Evolutionary conservation across 37 sponge, comb jelly and placozoan species (phyloP).

Genomic region (Amphimedon queenslandica): DNA sequence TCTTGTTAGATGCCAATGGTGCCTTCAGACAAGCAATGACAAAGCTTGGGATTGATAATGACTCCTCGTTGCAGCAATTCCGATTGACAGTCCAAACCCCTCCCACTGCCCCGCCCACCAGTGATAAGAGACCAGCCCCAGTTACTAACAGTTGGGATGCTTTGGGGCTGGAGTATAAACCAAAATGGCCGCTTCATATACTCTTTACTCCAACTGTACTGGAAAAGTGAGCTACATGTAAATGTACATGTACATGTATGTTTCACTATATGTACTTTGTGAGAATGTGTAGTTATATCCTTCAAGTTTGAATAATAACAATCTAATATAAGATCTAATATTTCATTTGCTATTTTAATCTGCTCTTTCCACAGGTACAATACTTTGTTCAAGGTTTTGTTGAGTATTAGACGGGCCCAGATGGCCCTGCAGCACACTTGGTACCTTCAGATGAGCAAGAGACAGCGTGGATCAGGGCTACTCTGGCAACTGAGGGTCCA

Average conservation of each 20-base stretch:
- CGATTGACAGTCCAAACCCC: conserved; percentile 16
- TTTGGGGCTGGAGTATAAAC: conserved; percentile 62
- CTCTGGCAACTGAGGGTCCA: conserved; percentile 83
- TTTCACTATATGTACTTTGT: too few relatives aligned
- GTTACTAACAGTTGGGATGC: conserved; percentile 41
- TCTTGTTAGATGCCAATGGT: conserved; percentile 64
- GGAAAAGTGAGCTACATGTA: conserved; percentile 56
- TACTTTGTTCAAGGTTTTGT: conserved; percentile 73
- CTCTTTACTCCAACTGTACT: conserved; percentile 82
- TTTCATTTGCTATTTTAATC: not conserved
- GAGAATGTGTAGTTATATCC: too few relatives aligned
- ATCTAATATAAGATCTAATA: too few relatives aligned
- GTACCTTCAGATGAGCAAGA: conserved; percentile 62
- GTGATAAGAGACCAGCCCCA: not conserved
- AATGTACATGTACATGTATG: too few relatives aligned
- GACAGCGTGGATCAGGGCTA: conserved; percentile 14
- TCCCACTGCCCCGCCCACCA: not conserved
- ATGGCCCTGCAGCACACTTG: conserved; percentile 79
- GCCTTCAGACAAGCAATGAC: conserved; percentile 73
- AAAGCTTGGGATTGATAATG: conserved; percentile 41
- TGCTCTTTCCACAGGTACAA: conserved; percentile 59
- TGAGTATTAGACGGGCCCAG: conserved; percentile 67
- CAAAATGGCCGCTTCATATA: conserved; percentile 85
- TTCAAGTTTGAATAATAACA: too few relatives aligned
- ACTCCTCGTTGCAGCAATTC: conserved; percentile 49